phyloP scores from a whole-genome alignment of 2,113 vertebrate genomes.

The Chloropsis hardwickii region DNA sequence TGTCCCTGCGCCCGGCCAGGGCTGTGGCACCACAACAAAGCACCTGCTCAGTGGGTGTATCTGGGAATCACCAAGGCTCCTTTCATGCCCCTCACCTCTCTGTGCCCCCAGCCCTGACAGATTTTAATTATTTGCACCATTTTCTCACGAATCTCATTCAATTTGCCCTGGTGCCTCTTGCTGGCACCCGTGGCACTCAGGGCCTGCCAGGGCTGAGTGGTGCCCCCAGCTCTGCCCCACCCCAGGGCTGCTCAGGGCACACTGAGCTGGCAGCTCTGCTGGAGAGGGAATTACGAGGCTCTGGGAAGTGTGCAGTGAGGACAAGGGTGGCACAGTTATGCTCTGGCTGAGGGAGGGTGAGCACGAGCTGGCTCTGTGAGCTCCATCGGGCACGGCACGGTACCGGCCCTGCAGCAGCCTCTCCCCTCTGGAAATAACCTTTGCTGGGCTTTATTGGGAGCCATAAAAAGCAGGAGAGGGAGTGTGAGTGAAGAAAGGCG shows the following conservation, averaged over 20 bases:
- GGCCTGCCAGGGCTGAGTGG: neutral
- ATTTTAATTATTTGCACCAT: neutral
- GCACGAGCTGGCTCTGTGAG: accelerated
- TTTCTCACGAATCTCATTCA: neutral
- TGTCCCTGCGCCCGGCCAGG: accelerated
- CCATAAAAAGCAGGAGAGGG: neutral
- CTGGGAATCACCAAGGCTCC: neutral
- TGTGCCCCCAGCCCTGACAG: neutral
- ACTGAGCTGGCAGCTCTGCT: neutral
- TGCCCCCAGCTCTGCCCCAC: neutral
- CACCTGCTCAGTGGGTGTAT: neutral
- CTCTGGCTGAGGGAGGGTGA: neutral
- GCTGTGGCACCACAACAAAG: neutral
- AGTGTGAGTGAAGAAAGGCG: neutral
- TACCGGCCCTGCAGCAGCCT: neutral
- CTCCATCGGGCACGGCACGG: neutral
- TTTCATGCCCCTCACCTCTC: neutral
- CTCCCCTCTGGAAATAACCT: conserved; percentile 1
- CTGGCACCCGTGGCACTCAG: accelerated
- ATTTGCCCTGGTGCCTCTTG: neutral
- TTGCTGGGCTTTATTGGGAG: conserved; percentile 14
- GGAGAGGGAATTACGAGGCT: accelerated
- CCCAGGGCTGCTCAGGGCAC: neutral
- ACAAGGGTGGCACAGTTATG: accelerated
- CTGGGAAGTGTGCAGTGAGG: accelerated